These are phyloP conservation scores for Clivina fossor DNA, from an alignment of 2,888 invertebrate species.

Conservation along the genomic window DNA sequence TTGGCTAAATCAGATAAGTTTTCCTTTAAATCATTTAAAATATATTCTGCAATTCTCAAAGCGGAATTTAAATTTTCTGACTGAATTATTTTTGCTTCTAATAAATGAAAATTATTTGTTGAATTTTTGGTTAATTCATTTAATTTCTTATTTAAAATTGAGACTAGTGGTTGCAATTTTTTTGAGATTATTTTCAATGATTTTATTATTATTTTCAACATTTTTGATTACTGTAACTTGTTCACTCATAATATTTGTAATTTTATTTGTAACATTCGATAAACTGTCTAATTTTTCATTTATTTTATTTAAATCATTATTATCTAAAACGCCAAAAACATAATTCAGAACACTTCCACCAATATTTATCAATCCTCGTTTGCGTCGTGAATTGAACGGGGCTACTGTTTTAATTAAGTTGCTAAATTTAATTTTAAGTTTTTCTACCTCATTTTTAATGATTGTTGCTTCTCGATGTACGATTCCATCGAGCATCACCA, in stretches of 20 bases:
- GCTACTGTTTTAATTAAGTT: background rate
- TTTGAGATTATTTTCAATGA: conserved; percentile 3
- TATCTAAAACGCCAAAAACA: conserved; percentile 7
- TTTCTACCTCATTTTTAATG: conserved; percentile 10
- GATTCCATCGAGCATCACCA: background rate
- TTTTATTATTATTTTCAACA: background rate
- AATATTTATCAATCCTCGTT: conserved; percentile 9
- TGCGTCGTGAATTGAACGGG: background rate
- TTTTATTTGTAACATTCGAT: background rate
- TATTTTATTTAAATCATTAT: conserved; percentile 7
- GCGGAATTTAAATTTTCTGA: conserved; percentile 1
- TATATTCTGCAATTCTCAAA: background rate
- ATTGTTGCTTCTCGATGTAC: conserved; percentile 13
- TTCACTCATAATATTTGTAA: conserved; percentile 4
- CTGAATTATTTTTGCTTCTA: conserved; percentile 6
- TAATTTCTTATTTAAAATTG: conserved; percentile 6
- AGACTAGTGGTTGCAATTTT: background rate
- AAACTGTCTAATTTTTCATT: conserved; percentile 12
- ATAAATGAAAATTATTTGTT: background rate
- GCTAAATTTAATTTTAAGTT: background rate
- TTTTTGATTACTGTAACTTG: conserved; percentile 12
- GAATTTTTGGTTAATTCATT: background rate
- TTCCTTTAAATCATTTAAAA: background rate
- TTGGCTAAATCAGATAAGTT: background rate
- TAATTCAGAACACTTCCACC: conserved; percentile 4